Evolutionary conservation across 2,797 vertebrate genomes (phyloP), one percentile per base, ranked within the genome.

Genomic region (Lates japonicus): DNA sequence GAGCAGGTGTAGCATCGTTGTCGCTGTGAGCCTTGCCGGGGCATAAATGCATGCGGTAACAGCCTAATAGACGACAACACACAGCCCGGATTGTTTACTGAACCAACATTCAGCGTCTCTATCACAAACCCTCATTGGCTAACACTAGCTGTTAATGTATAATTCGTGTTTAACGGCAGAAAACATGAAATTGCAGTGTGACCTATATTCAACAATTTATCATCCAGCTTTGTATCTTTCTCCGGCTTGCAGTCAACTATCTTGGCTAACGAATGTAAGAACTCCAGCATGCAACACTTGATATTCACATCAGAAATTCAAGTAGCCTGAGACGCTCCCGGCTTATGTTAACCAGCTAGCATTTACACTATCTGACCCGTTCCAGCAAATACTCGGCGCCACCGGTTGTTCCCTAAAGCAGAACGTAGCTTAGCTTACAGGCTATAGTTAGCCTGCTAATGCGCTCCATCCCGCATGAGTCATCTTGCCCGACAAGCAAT

Each of bases 381-480:
- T 84, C 86, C 92, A 92, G 92, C 22, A 90, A 82, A 69, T 93
- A 94, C 86, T 14, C 91, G 17, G 31, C 10, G 25, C 88, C 91
- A 7, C 87, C 87, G 88, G 88, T 76, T 89, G 79, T 81, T 87
- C 64, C 55, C 49, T 42, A 60, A 72, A 84, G 81, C 81, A 39
- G 48, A 68, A 14, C 11, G 41, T 68, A 70, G 68, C 74, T 75
- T 82, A 86, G 90, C 90, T 84, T 52, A 11, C 20, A 22, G 29
- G 86, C 84, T 91, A 84, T 41, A 84, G 84, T 83, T 92, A 89
- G 88, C 90, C 48, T 83, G 87, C 85, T 91, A 90, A 89, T 85
- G 68, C 86, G 78, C 85, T 80, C 44, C 81, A 85, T 84, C 91
- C 76, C 65, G 73, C 88, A 90, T 92, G 93, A 93, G 90, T 93